Evolutionary conservation across 2,797 vertebrate species (phyloP), one percentile per base, ranked within the genome.

Genomic region (Coccyzus lansbergi): DNA sequence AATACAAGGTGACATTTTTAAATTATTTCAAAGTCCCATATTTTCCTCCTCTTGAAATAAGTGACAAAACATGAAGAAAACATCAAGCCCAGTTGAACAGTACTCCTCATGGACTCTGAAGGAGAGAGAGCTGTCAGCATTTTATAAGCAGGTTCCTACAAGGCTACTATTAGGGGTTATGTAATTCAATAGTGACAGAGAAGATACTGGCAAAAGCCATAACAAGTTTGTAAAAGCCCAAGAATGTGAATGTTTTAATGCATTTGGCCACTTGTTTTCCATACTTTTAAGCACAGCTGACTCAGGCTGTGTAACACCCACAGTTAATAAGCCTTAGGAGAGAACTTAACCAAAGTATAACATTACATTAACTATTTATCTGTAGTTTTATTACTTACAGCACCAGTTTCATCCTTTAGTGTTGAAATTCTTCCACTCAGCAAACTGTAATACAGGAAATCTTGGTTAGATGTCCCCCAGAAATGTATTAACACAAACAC

Each of bases 361-460:
- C 16, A 56, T 10, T 14, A 24, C 83, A 36, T 77, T 76, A 79
- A 59, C 9, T 15, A 53, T 46, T 60, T 83, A 85, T 83, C 26
- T 70, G 42, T 33, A 74, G 1, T 2, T 52, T 92, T 49, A 85
- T 59, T 98, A 99, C 99, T 99, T 96, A 99, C 99, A 96, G 99
- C 99, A 99, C 99, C 99, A 98, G 99, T 99, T 98, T 99, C 99
- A 98, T 99, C 99, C 93, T 99, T 98, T 90, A 99, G 98, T 62
- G 99, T 99, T 90, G 99, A 99, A 98, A 99, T 99, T 98, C 99
- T 99, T 97, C 99, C 99, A 96, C 99, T 99, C 93, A 99, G 98
- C 97, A 99, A 99, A 98, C 99, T 99, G 96, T 67, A 98, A 98
- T 83, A 96, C 25, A 90, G 49, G 31, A 95, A 93, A 81, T 31